Evolutionary conservation across 2,797 vertebrate species (phyloP).

Genomic region (Graptemys geographica): DNA sequence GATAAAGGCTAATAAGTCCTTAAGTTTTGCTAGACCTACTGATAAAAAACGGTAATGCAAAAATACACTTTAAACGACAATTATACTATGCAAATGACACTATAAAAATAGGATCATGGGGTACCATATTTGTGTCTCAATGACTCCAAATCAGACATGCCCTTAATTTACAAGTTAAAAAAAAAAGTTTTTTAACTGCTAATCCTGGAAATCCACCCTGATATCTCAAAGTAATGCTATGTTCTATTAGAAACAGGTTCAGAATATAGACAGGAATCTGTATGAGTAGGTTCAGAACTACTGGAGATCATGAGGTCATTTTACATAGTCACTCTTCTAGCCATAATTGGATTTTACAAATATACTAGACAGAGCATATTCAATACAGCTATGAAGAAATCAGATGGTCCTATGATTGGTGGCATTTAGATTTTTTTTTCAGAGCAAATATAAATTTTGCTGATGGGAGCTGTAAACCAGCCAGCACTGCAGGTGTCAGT

Average conservation of each 20-base stretch:
- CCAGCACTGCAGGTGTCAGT: fast-evolving
- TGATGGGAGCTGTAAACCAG: background rate
- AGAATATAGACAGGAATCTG: background rate
- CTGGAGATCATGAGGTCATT: background rate
- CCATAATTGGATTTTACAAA: background rate
- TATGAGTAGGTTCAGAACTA: background rate
- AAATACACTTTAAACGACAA: background rate
- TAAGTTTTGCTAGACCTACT: background rate
- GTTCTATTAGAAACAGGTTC: background rate
- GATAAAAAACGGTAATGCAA: background rate
- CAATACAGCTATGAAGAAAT: background rate
- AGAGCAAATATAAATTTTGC: background rate
- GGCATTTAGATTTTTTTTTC: background rate
- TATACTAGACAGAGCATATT: background rate
- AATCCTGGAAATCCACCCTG: background rate
- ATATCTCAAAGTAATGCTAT: background rate
- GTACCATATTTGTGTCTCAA: background rate
- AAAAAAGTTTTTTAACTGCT: background rate
- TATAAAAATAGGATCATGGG: background rate
- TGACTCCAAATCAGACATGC: background rate
- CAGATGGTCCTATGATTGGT: background rate
- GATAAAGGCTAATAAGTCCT: background rate
- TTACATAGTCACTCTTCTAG: fast-evolving
- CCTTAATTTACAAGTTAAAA: background rate
- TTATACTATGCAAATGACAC: background rate